phyloP scores from a whole-genome alignment of 2,888 invertebrate species.

The Cremastinae sp. region DNA sequence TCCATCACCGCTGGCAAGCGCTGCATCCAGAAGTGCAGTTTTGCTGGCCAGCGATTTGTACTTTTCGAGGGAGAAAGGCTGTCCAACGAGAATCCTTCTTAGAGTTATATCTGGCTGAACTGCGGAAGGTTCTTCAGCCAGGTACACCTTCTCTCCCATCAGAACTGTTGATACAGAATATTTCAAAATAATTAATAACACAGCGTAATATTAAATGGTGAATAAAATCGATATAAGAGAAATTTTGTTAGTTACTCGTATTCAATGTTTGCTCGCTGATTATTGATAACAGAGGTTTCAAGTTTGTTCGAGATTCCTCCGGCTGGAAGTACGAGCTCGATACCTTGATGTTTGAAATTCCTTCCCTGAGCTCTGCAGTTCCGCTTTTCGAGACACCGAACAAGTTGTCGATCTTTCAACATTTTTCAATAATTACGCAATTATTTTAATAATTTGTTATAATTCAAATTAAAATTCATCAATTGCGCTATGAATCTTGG shows the following conservation, averaged over 20 bases:
- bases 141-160: conserved; percentile 78
- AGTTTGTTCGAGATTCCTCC: conserved; percentile 68
- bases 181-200: background rate
- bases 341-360: conserved; percentile 72
- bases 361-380: conserved; percentile 78
- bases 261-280: conserved; percentile 78
- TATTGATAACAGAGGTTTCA: conserved; percentile 80
- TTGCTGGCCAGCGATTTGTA: conserved; percentile 84
- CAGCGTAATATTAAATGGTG: conserved; percentile 2
- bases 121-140: conserved; percentile 71
- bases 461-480: background rate
- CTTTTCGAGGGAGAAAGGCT: conserved; percentile 81
- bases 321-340: conserved; percentile 70
- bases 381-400: conserved; percentile 81
- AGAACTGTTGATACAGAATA: conserved; percentile 77
- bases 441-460: background rate
- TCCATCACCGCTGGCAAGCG: conserved; percentile 88
- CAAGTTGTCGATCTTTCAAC: conserved; percentile 82
- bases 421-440: conserved; percentile 8
- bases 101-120: conserved; percentile 81
- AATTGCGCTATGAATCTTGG: background rate
- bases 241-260: conserved; percentile 77
- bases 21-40: conserved; percentile 86
- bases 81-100: conserved; percentile 81
- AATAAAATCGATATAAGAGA: no score